Evolutionary conservation across 2,888 invertebrate genomes (phyloP).

Genomic region (Spilarctia lutea): DNA sequence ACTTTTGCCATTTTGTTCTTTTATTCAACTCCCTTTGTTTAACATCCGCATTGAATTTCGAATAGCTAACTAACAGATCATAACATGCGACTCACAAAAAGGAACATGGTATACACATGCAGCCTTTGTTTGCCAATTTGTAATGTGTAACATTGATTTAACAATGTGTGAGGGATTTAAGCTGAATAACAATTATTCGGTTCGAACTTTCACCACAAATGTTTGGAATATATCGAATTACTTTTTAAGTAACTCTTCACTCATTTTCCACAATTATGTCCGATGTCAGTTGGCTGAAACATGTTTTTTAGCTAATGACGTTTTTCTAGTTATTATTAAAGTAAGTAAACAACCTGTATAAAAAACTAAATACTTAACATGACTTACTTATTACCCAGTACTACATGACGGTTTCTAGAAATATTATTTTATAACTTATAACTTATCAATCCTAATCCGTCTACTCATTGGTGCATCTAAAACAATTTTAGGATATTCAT

Average conservation of each 20-base stretch:
- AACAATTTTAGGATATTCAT: neutral
- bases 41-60: constrained; percentile 19
- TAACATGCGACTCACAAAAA: constrained; percentile 10
- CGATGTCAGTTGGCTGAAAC: neutral
- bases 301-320: neutral
- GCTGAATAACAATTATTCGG: neutral
- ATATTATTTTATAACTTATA: neutral
- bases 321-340: neutral
- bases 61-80: constrained; percentile 15
- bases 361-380: neutral
- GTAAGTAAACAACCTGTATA: neutral
- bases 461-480: neutral
- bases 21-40: constrained; percentile 19
- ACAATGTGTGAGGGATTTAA: neutral
- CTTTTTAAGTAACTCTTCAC: neutral
- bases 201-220: neutral
- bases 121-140: constrained; percentile 11
- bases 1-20: constrained; percentile 11
- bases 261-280: neutral
- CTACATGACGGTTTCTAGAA: neutral
- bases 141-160: neutral
- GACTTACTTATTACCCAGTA: no score
- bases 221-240: neutral
- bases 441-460: neutral
- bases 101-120: constrained; percentile 11